phyloP scores from a whole-genome alignment of 2,888 invertebrate species.

The Drosophila fungiperda region DNA sequence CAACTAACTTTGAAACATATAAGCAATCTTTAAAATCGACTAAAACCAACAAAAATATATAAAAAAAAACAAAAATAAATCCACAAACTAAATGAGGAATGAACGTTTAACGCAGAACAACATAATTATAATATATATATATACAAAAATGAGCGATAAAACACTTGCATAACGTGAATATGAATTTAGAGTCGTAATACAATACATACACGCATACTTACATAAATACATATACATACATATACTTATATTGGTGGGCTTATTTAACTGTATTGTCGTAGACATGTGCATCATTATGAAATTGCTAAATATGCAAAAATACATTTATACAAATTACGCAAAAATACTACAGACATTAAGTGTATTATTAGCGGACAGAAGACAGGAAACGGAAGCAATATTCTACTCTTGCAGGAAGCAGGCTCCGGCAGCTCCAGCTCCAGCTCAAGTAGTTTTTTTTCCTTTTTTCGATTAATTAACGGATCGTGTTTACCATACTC shows the following conservation, averaged over 20 bases:
- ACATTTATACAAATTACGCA: constrained; percentile 19
- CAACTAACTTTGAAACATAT: constrained; percentile 79
- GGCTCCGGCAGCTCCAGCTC: constrained; percentile 33
- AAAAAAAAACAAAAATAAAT: constrained; percentile 38
- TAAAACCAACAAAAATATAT: constrained; percentile 44
- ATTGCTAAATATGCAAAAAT: constrained; percentile 34
- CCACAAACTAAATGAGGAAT: constrained; percentile 27
- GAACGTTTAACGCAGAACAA: constrained; percentile 29
- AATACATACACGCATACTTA: constrained; percentile 29
- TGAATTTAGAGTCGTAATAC: constrained; percentile 43
- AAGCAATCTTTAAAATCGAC: constrained; percentile 82
- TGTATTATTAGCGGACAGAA: constrained; percentile 7
- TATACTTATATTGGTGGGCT: constrained; percentile 67
- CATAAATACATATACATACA: constrained; percentile 35
- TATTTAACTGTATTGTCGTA: constrained; percentile 62
- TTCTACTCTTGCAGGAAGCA: constrained; percentile 12
- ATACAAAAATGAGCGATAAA: constrained; percentile 30
- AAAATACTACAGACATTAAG: constrained; percentile 24
- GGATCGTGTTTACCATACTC: constrained; percentile 41
- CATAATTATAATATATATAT: constrained; percentile 33
- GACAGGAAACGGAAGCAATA: constrained; percentile 7
- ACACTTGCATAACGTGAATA: constrained; percentile 39
- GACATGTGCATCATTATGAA: constrained; percentile 52
- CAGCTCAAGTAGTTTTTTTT: constrained; percentile 66
- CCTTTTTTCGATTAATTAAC: constrained; percentile 9